Conservation (phyloP, 2,113 vertebrate species). For the Campylorhamphus procurvoides region DNA sequence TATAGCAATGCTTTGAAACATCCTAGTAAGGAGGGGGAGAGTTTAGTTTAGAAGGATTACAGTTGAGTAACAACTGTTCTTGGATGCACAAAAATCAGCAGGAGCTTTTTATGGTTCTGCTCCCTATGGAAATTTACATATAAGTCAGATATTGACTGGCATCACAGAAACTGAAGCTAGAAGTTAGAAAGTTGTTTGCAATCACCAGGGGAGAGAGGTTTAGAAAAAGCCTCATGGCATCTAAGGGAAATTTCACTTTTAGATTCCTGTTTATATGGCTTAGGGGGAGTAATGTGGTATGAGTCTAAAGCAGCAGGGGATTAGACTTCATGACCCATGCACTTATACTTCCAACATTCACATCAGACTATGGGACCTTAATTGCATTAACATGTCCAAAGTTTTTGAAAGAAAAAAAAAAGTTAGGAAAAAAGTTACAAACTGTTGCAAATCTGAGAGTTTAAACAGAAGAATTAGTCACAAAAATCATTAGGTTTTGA, state of each 20-base stretch:
- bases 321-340: not conserved
- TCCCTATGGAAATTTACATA: not conserved
- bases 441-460: not conserved
- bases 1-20: not conserved
- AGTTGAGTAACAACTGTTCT: not conserved
- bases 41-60: not conserved
- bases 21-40: not conserved
- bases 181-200: not conserved
- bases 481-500: not conserved
- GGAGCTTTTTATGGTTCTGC: not conserved
- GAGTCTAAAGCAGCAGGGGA: not conserved
- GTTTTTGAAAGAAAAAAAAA: not conserved
- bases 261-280: not conserved
- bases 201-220: not conserved
- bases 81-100: not conserved
- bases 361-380: not conserved
- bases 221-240: not conserved
- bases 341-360: not conserved
- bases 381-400: not conserved
- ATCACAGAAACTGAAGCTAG: not conserved
- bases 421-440: not conserved
- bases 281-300: not conserved
- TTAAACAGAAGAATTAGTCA: not conserved
- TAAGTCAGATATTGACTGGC: not conserved
- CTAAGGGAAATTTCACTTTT: not conserved